Percentiles rank a stretch among this genome's conserved stretches.
phyloP scores from a whole-genome alignment of 2,797 vertebrate genomes.

The Remorina albescens region DNA sequence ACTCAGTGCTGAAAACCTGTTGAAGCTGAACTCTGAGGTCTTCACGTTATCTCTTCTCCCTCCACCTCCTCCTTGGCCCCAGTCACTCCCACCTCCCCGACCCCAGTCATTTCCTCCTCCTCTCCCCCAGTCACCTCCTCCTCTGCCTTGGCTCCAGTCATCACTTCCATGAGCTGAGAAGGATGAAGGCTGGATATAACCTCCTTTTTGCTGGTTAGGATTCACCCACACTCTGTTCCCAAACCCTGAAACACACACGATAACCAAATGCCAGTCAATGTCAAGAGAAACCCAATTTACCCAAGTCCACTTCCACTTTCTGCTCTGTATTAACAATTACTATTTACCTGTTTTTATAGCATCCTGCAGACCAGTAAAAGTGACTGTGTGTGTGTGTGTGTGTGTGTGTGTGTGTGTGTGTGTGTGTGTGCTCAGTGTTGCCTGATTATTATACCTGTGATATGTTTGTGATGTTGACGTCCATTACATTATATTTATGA shows the following conservation, averaged over 20 bases:
- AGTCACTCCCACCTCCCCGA: slow-evolving; percentile 52
- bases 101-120: slow-evolving; percentile 28
- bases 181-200: slow-evolving; percentile 85
- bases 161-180: slow-evolving; percentile 79
- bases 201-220: slow-evolving; percentile 82
- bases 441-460: neutral
- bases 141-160: slow-evolving; percentile 73
- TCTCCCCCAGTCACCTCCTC: slow-evolving; percentile 56
- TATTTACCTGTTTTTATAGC: too few species aligned
- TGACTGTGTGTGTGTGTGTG: neutral
- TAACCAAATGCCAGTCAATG: neutral
- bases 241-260: slow-evolving; percentile 71
- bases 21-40: slow-evolving; percentile 81
- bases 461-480: neutral
- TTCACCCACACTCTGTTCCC: slow-evolving; percentile 87
- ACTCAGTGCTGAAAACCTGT: slow-evolving; percentile 83
- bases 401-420: too few species aligned
- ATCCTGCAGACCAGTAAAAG: too few species aligned
- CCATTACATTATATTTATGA: neutral
- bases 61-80: slow-evolving; percentile 55
- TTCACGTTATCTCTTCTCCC: slow-evolving; percentile 71
- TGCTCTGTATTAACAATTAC: neutral
- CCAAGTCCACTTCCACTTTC: neutral
- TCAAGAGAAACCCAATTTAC: neutral
- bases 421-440: too few species aligned